A percentile compares a stretch with the other conserved stretches of the same genome.
phyloP scores from a whole-genome alignment of 2,888 invertebrate species.

The Acrobeloides nanus region DNA sequence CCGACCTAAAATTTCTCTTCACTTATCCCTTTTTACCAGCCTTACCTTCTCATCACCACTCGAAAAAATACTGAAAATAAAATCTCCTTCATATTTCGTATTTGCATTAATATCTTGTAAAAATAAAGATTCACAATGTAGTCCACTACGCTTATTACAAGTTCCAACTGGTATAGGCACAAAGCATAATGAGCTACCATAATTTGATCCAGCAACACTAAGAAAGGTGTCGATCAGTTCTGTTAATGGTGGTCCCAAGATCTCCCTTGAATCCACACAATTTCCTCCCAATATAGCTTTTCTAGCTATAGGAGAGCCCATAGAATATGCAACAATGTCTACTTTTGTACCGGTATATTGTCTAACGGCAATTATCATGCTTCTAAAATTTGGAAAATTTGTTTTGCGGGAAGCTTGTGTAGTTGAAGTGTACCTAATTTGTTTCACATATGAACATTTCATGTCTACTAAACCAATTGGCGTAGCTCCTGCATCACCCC shows the following conservation, averaged over 20 bases:
- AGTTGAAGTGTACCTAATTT: conserved; percentile 30
- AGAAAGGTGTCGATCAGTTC: conserved; percentile 50
- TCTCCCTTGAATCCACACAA: conserved; percentile 37
- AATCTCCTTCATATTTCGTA: conserved; percentile 40
- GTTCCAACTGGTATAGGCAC: conserved; percentile 51
- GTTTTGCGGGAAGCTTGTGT: background rate
- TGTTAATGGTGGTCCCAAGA: conserved; percentile 46
- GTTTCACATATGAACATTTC: conserved; percentile 51
- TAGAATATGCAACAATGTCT: conserved; percentile 49
- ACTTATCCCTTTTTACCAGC: background rate
- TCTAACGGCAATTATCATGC: conserved; percentile 49
- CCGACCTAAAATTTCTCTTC: conserved; percentile 26
- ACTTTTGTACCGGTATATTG: conserved; percentile 50
- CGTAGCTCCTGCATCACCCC: conserved; percentile 49
- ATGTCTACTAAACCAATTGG: conserved; percentile 48
- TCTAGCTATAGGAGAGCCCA: conserved; percentile 51
- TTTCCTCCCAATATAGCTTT: conserved; percentile 31
- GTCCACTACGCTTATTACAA: conserved; percentile 39
- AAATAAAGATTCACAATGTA: conserved; percentile 50
- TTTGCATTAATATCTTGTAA: conserved; percentile 46
- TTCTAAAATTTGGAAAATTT: too few species aligned
- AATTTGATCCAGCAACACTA: conserved; percentile 52
- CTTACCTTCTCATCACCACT: conserved; percentile 46
- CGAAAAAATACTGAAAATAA: conserved; percentile 47
- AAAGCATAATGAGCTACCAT: conserved; percentile 44